These are phyloP conservation scores for Drosophila suboccidentalis DNA, from an alignment of 2,888 invertebrate species.

Conservation along the genomic window DNA sequence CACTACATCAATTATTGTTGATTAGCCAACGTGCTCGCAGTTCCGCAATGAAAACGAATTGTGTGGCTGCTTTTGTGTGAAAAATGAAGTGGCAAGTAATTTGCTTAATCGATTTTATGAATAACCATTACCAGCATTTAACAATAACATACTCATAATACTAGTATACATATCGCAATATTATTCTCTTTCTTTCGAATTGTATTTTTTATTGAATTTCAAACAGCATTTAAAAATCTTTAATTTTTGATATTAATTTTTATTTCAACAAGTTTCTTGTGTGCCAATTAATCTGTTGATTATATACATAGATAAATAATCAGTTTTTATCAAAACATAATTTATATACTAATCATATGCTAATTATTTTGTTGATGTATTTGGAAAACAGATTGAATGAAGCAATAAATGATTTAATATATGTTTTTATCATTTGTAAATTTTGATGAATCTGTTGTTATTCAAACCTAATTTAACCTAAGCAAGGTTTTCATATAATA, in stretches of 20 bases:
- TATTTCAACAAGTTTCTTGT: not conserved
- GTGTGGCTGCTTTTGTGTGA: slow-evolving; percentile 22
- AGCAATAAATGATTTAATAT: not conserved
- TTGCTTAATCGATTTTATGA: slow-evolving; percentile 56
- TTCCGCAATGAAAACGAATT: slow-evolving; percentile 56
- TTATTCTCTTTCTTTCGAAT: not conserved
- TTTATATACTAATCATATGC: not conserved
- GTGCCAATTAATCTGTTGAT: not conserved
- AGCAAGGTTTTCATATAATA: too few relatives aligned
- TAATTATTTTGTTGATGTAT: slow-evolving; percentile 10
- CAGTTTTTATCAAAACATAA: not conserved
- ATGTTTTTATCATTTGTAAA: too few relatives aligned
- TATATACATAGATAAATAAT: not conserved
- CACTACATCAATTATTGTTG: slow-evolving; percentile 67
- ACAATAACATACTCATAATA: slow-evolving; percentile 10
- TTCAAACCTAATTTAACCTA: too few relatives aligned
- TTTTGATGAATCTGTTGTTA: too few relatives aligned
- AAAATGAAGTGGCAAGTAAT: slow-evolving; percentile 51
- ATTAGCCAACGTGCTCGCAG: slow-evolving; percentile 63
- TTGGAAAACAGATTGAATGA: slow-evolving; percentile 1
- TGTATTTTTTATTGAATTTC: not conserved
- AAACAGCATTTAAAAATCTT: not conserved
- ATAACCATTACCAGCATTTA: slow-evolving; percentile 17
- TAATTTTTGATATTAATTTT: not conserved
- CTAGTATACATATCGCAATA: not conserved